Evolutionary conservation across 2,888 invertebrate genomes (phyloP), one percentile per base, ranked within the genome.

Genomic region (Amphipoea lucens): DNA sequence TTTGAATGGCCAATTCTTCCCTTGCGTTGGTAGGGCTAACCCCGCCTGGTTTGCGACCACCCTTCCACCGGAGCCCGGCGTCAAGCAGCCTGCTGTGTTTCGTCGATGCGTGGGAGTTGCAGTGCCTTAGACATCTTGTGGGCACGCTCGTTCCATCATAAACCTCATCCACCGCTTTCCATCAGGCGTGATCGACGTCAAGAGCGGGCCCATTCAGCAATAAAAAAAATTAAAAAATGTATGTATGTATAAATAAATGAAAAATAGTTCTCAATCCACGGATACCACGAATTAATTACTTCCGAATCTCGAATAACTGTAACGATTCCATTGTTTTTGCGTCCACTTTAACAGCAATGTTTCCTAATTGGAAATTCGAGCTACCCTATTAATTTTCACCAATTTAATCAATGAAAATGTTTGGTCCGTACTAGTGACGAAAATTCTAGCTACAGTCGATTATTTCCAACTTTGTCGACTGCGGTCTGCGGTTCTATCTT

Each of bases 321-420:
- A 54, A 45, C 48, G 40, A 69, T 36, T 29, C 60, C 42, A 68
- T 45, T 57, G 45, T 82, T 81, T 81, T 82, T 76, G 62, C 40
- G 68, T 68, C 54, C 54, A 29, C 65, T 70, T 73, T 76, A 62
- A 73, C 76, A 69, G 9, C 69, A 62, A 29, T 12, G 57, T 79
- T 66, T 73, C 45, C 60, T 85, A 83, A 79, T 83, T 80, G 76
- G 62, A 77, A 60, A 72, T 72, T 83, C 76, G 67, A 51, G 73
- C 70, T 76, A 86, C 80, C 81, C 72, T 78, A 89, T 87, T 90
- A 91, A 91, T 90, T 91, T 86, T 84, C 76, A 84, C 91, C 90
- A 92, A 93, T 94, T 93, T 92, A 89, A 91, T 91, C 87, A 87
- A 85, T 87, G 83, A 77, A 83, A 88, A 84, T 90, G 87, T 85